Evolutionary conservation across 2,797 vertebrate species (phyloP), one percentile per base, ranked within the genome.

Genomic region (Eospalax fontanierii): DNA sequence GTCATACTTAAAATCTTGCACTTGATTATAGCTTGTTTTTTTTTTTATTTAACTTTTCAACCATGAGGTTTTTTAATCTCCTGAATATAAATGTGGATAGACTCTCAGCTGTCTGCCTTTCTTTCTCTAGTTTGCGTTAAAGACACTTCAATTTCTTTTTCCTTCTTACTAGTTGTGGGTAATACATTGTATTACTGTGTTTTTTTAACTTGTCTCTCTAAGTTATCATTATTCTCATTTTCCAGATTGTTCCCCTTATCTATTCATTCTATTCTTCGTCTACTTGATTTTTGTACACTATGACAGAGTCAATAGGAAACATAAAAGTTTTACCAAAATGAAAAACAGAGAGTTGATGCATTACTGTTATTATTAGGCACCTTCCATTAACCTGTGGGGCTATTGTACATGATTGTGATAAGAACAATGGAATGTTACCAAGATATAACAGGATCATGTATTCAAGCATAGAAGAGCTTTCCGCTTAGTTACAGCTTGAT

Each of bases 191-290:
- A 8, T 12, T 15, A 33, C 21, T 30, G 1, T 70, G 1, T 73
- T 46, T 83, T 40, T 38, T n/a, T n/a, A n/a, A 59, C 59, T 4
- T 0, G 28, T 81, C 57, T 4, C 4, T 22, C 6, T 43, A 26
- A 28, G 11, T 43, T 81, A 38, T 16, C 4, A 71, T 8, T 54
- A 57, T 46, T 65, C 11, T 4, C 75, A 10, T 8, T 28, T 79
- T 57, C 1, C 2, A 6, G 9, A 1, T 0, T 7, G 6, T 4
- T 93, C 43, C 0, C 9, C 9, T 65, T 35, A 82, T 5, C 0
- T 33, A 33, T 16, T 50, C 12, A 75, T 65, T 85, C 30, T 35
- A 26, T 33, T 83, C 2, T 19, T 63, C 75, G 16, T 4, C 26
- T 30, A 24, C 8, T 88, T 70, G 59, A 74, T 57, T 65, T 91